Conservation (phyloP, 2,888 invertebrate genomes). For the Daptonema setosum region DNA sequence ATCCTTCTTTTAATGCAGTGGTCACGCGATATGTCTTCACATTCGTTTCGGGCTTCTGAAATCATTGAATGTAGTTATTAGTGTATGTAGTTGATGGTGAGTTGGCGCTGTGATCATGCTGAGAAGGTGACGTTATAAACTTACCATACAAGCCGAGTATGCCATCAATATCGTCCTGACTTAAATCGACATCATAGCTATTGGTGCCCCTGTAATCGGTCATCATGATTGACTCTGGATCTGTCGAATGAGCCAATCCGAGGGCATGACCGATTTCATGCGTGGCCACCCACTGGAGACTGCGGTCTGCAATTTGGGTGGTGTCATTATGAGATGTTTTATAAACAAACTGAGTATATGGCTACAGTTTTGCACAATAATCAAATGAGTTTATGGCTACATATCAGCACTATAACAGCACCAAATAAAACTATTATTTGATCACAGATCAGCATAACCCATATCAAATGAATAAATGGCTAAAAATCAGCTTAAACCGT, state of each 20-base stretch:
- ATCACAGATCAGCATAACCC: too few species aligned
- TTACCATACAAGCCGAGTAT: constrained; percentile 28
- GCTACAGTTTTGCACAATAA: too few species aligned
- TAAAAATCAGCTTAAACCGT: too few species aligned
- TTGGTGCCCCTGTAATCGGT: constrained; percentile 81
- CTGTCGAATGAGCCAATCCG: constrained; percentile 77
- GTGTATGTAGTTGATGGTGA: too few species aligned
- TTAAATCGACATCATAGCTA: constrained; percentile 5
- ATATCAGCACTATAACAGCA: too few species aligned
- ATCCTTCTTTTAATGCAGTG: not conserved
- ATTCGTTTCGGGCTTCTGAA: not conserved
- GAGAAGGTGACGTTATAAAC: not conserved
- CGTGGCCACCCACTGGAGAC: constrained; percentile 42
- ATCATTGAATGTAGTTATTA: too few species aligned
- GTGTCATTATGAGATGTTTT: too few species aligned
- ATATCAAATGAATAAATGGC: too few species aligned
- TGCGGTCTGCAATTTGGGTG: constrained; percentile 22
- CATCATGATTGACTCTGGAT: constrained; percentile 70
- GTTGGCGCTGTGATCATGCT: not conserved
- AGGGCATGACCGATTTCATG: constrained; percentile 91
- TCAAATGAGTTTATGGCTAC: too few species aligned
- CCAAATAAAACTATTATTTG: too few species aligned
- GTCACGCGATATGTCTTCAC: not conserved
- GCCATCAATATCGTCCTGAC: constrained; percentile 52
- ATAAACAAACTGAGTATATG: too few species aligned